A percentile compares a stretch with the other conserved stretches of the same genome.
Conservation (phyloP, 2,113 vertebrate genomes). For the Setophaga coronata region DNA sequence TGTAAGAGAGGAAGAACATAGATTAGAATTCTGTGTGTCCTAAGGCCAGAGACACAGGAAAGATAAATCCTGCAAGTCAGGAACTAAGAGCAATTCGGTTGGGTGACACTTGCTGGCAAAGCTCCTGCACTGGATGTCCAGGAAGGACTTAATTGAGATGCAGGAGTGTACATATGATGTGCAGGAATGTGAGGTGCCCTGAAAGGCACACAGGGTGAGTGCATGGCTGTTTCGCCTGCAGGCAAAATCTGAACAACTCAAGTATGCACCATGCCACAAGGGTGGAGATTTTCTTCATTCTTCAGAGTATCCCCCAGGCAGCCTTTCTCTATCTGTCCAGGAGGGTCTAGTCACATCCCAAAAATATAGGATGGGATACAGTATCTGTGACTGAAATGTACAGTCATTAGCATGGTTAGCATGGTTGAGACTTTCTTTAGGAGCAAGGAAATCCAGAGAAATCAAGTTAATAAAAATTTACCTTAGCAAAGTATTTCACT, state of each 20-base stretch:
- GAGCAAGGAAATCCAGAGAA: neutral
- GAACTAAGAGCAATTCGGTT: neutral
- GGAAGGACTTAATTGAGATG: neutral
- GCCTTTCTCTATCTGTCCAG: neutral
- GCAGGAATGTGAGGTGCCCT: neutral
- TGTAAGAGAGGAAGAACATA: neutral
- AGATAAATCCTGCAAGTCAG: neutral
- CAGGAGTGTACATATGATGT: neutral
- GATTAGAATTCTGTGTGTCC: neutral
- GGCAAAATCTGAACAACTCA: neutral
- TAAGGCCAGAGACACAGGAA: neutral
- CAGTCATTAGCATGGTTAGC: accelerated
- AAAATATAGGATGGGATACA: neutral
- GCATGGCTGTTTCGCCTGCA: neutral
- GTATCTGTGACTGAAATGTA: neutral
- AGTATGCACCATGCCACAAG: neutral
- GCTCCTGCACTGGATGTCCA: neutral
- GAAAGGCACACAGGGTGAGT: neutral
- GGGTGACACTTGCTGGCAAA: neutral
- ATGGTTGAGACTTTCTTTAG: neutral
- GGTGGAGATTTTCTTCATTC: neutral
- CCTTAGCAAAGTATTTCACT: neutral
- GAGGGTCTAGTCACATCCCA: neutral
- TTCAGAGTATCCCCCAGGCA: neutral
- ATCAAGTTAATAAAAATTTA: neutral